A percentile compares a stretch with the other conserved stretches of the same genome.
Conservation (phyloP, 1,140 invertebrate species). For the Lepidurus apus region DNA sequence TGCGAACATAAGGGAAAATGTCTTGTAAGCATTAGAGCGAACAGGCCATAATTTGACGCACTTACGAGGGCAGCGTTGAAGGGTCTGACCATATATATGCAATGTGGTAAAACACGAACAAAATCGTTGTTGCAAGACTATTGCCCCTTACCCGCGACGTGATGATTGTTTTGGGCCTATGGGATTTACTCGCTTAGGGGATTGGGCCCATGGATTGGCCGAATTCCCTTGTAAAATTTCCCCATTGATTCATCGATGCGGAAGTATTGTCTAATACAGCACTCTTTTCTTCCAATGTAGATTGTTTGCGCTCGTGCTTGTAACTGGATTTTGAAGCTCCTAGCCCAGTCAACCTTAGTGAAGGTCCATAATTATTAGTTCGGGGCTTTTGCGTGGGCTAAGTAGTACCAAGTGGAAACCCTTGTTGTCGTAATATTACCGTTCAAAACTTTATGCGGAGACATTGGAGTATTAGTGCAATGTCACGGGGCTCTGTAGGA, state of each 20-base stretch:
- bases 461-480: neutral
- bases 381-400: neutral
- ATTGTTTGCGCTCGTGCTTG: neutral
- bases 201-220: neutral
- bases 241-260: neutral
- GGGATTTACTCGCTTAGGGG: neutral
- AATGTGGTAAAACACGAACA: neutral
- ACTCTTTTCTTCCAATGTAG: neutral
- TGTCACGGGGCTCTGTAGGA: neutral
- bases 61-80: too few species aligned
- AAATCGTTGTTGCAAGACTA: neutral
- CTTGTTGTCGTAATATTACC: neutral
- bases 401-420: neutral
- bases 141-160: neutral
- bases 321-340: neutral
- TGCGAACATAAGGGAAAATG: too few species aligned
- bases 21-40: too few species aligned
- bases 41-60: too few species aligned
- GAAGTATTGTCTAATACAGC: neutral
- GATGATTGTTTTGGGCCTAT: neutral
- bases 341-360: neutral
- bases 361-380: neutral
- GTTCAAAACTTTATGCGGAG: neutral
- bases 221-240: neutral
- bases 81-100: neutral